phyloP scores from a whole-genome alignment of 2,888 invertebrate species.

The Actias luna region DNA sequence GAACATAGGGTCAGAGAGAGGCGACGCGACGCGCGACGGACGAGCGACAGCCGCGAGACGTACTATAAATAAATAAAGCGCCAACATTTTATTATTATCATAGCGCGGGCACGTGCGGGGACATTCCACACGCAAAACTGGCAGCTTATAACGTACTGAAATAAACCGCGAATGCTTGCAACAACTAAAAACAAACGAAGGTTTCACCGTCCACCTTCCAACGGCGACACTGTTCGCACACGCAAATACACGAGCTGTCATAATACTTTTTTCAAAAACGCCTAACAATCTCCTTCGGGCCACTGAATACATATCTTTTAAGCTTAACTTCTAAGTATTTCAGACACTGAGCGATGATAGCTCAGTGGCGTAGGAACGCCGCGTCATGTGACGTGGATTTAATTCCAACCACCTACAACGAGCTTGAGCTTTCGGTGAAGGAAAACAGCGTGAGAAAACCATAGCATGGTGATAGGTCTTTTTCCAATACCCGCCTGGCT shows the following conservation, averaged over 20 bases:
- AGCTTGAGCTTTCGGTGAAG: too few species aligned
- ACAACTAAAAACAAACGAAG: constrained; percentile 33
- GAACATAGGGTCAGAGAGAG: constrained; percentile 36
- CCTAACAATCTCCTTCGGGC: neutral
- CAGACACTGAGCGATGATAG: too few species aligned
- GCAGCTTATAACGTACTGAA: constrained; percentile 58
- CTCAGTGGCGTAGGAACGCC: too few species aligned
- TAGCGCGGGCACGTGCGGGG: constrained; percentile 75
- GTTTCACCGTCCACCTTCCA: constrained; percentile 8
- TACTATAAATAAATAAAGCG: constrained; percentile 81
- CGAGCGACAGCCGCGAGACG: constrained; percentile 79
- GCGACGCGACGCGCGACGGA: constrained; percentile 50
- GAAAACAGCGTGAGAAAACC: too few species aligned
- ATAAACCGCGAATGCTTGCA: constrained; percentile 43
- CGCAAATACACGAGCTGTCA: constrained; percentile 6
- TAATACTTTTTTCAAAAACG: neutral
- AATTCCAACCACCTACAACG: too few species aligned
- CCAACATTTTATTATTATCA: constrained; percentile 82
- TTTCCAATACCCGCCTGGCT: too few species aligned
- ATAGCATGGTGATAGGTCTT: too few species aligned
- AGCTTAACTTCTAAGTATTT: too few species aligned
- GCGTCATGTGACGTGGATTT: too few species aligned
- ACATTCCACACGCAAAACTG: constrained; percentile 66
- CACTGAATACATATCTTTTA: too few species aligned
- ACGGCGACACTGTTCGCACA: neutral